Percentiles rank a stretch among this genome's conserved stretches.
Evolutionary conservation across 2,797 vertebrate species (phyloP).

Genomic region (Myotis myotis): DNA sequence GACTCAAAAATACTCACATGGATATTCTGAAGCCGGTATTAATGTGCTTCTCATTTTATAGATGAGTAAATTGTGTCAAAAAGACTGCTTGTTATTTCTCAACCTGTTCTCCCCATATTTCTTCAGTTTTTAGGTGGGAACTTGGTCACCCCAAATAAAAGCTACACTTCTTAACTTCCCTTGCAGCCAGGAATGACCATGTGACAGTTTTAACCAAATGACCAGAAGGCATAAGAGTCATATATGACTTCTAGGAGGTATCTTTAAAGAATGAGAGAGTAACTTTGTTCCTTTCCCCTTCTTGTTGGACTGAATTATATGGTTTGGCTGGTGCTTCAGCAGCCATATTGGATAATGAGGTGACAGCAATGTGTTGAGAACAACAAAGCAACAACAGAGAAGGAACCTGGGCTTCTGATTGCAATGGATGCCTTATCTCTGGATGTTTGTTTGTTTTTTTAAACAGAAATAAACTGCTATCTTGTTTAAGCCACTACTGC

Average conservation of each 20-base stretch:
- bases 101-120: not conserved
- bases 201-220: not conserved
- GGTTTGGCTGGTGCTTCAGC: not conserved
- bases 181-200: not conserved
- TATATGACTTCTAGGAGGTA: not conserved
- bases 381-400: not conserved
- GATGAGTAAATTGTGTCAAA: not conserved
- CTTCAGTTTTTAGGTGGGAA: not conserved
- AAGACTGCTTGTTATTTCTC: not conserved
- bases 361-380: not conserved
- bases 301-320: not conserved
- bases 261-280: not conserved
- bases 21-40: not conserved
- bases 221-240: not conserved
- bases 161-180: not conserved
- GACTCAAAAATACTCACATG: slow-evolving; percentile 2
- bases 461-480: not conserved
- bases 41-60: not conserved
- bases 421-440: not conserved
- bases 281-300: not conserved
- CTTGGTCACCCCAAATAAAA: not conserved
- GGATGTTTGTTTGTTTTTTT: not conserved
- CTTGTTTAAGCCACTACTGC: not conserved
- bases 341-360: not conserved
- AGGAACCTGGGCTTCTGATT: not conserved